Evolutionary conservation across 2,113 vertebrate species (phyloP).

Genomic region (Leiothrix lutea): DNA sequence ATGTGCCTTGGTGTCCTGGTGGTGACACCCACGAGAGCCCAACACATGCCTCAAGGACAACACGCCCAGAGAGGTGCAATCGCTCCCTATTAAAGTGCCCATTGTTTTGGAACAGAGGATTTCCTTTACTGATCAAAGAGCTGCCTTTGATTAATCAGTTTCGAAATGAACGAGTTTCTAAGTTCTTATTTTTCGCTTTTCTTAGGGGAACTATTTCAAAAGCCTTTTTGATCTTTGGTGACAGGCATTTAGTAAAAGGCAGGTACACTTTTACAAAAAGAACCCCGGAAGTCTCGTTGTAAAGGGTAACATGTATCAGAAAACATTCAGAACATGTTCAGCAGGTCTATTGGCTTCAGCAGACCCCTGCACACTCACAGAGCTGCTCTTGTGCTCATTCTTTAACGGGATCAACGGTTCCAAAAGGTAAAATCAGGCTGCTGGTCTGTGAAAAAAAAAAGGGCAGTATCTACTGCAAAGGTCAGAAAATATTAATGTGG

Average conservation of each 20-base stretch:
- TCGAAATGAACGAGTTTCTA: not conserved
- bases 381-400: not conserved
- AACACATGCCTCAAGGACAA: not conserved
- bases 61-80: not conserved
- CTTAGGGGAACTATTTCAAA: constrained; percentile 18
- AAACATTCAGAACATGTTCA: not conserved
- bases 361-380: not conserved
- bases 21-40: not conserved
- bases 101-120: not conserved
- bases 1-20: fast-evolving
- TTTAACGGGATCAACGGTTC: not conserved
- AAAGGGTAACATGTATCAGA: not conserved
- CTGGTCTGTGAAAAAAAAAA: not conserved
- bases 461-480: not conserved
- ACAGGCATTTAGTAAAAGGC: constrained; percentile 1
- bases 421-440: not conserved
- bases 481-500: constrained; percentile 39
- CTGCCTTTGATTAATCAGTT: constrained; percentile 3
- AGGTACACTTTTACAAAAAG: not conserved
- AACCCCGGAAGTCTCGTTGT: not conserved
- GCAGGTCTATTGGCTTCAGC: not conserved
- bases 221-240: constrained; percentile 32
- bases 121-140: constrained; percentile 18
- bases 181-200: not conserved
- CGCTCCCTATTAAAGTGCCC: not conserved